Conservation (phyloP, 2,797 vertebrate genomes). For the Austrolebias charrua region DNA sequence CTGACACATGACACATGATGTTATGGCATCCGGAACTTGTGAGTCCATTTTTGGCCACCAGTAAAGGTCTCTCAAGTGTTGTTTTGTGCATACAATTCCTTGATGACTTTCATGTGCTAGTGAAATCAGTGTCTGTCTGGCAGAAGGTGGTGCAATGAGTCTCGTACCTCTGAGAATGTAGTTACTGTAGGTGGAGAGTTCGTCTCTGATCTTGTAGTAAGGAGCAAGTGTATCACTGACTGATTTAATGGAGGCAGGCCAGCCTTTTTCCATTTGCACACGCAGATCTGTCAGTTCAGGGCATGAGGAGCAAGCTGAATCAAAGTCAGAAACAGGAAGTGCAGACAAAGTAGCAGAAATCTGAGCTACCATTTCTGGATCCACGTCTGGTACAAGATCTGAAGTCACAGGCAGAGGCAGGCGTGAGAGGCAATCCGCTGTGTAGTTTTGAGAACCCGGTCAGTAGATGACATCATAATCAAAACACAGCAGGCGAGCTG, state of each 20-base stretch:
- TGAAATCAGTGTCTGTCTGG: background rate
- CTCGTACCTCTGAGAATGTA: background rate
- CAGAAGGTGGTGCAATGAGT: background rate
- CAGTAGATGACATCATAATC: constrained; percentile 2
- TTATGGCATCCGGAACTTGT: too few species aligned
- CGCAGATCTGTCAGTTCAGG: too few species aligned
- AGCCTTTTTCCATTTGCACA: too few species aligned
- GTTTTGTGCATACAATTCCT: background rate
- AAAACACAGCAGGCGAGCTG: constrained; percentile 10
- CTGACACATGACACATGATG: background rate
- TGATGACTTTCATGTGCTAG: constrained; percentile 12
- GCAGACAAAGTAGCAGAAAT: too few species aligned
- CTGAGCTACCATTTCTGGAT: too few species aligned
- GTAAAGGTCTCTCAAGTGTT: background rate
- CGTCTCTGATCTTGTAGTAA: constrained; percentile 7
- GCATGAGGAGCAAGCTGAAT: background rate
- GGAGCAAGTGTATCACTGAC: background rate
- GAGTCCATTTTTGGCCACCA: background rate
- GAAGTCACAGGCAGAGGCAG: too few species aligned
- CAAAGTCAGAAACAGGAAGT: background rate
- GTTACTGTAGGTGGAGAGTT: background rate
- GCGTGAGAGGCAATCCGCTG: too few species aligned
- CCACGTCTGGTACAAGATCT: too few species aligned
- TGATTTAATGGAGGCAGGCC: background rate
- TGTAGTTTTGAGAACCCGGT: background rate